phyloP scores from a whole-genome alignment of 2,113 vertebrate species.

The Crocuta crocuta region DNA sequence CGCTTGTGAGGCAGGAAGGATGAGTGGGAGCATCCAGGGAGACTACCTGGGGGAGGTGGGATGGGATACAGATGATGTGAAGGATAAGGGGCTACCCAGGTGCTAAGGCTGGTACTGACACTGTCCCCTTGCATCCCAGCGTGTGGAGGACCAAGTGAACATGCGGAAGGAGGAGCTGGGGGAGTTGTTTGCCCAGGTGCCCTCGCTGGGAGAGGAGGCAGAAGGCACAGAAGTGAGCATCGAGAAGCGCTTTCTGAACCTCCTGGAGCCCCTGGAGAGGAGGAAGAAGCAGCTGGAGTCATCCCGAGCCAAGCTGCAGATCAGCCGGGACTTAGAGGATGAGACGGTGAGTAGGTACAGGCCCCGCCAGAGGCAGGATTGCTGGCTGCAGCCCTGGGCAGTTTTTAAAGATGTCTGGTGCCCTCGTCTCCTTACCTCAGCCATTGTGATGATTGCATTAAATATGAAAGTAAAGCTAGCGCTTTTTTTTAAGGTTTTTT shows the following conservation, averaged over 20 bases:
- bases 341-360: constrained; percentile 89
- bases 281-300: constrained; percentile 92
- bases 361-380: neutral
- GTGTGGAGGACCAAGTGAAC: constrained; percentile 95
- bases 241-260: constrained; percentile 89
- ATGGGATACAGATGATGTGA: neutral
- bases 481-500: neutral
- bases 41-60: neutral
- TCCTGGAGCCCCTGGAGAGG: constrained; percentile 90
- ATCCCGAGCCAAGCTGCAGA: constrained; percentile 91
- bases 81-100: neutral
- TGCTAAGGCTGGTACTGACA: neutral
- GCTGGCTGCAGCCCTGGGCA: neutral
- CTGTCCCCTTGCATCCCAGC: constrained; percentile 81
- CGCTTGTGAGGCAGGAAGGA: neutral
- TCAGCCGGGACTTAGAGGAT: constrained; percentile 94
- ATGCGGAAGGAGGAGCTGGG: constrained; percentile 91
- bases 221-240: constrained; percentile 88
- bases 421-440: neutral
- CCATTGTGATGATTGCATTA: neutral
- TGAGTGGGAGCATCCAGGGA: neutral
- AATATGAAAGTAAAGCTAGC: neutral
- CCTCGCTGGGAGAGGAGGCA: constrained; percentile 85
- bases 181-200: constrained; percentile 90
- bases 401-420: neutral